These are phyloP conservation scores for Shargacucullia verbasci DNA, from an alignment of 2,888 invertebrate genomes.

Conservation along the genomic window DNA sequence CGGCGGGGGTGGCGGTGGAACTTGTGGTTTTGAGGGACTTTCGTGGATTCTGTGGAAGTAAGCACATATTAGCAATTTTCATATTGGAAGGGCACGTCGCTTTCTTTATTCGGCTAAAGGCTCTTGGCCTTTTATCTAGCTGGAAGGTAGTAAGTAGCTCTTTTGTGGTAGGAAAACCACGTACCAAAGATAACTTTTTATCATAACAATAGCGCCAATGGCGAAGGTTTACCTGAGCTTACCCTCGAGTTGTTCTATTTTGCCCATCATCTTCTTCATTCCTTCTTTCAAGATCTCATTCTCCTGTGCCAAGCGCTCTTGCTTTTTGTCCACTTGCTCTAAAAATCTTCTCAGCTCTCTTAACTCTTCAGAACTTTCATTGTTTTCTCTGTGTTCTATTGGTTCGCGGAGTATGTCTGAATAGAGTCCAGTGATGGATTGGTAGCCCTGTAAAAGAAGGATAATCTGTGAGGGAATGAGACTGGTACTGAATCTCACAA, in stretches of 20 bases:
- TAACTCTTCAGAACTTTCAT: slow-evolving; percentile 62
- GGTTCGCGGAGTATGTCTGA: slow-evolving; percentile 75
- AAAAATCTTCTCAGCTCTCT: slow-evolving; percentile 68
- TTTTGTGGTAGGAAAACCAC: no score
- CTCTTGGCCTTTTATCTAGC: no score
- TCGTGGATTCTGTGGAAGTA: slow-evolving; percentile 57
- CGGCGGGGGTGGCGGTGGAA: slow-evolving; percentile 70
- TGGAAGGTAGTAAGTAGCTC: no score
- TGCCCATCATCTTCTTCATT: slow-evolving; percentile 73
- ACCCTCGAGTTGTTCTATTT: slow-evolving; percentile 77
- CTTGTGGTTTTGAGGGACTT: slow-evolving; percentile 39
- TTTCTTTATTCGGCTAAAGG: no score
- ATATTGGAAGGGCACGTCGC: no score
- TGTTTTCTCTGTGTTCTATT: slow-evolving; percentile 52
- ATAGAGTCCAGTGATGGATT: slow-evolving; percentile 80
- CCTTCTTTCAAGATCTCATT: slow-evolving; percentile 73
- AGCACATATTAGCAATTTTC: no score
- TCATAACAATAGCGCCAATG: no score
- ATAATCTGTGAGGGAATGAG: slow-evolving; percentile 26
- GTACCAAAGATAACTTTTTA: no score
- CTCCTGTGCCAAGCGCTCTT: slow-evolving; percentile 69
- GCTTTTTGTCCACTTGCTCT: slow-evolving; percentile 72
- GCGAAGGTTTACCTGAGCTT: slow-evolving; percentile 75
- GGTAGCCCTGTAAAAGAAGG: slow-evolving; percentile 70
- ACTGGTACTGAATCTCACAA: slow-evolving; percentile 1